These are phyloP conservation scores for Fulica atra DNA, from an alignment of 2,113 vertebrate genomes.

Conservation along the genomic window DNA sequence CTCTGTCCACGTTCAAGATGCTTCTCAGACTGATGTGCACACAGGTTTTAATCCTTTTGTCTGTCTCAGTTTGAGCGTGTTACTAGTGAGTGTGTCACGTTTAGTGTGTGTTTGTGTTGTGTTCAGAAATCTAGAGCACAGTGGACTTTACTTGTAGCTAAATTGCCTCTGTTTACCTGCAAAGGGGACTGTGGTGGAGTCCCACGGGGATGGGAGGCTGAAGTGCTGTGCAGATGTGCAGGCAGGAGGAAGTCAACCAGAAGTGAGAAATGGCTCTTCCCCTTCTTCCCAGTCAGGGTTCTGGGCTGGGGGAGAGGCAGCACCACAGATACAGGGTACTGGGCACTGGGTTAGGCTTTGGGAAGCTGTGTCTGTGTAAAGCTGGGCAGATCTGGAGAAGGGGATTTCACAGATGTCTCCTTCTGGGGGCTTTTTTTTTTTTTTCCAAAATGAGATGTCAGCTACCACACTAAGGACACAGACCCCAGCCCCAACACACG, in stretches of 20 bases:
- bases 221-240: conserved; percentile 12
- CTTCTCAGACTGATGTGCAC: conserved; percentile 28
- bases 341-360: neutral
- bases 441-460: neutral
- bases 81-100: neutral
- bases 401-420: neutral
- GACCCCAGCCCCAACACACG: neutral
- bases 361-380: neutral
- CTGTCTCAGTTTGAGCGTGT: conserved; percentile 1
- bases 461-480: neutral
- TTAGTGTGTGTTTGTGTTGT: conserved; percentile 29
- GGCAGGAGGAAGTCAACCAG: conserved; percentile 5
- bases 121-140: conserved; percentile 45
- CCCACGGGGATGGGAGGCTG: neutral
- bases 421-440: neutral
- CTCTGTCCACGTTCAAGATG: neutral
- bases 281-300: neutral
- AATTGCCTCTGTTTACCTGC: conserved; percentile 36
- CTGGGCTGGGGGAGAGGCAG: neutral
- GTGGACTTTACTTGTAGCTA: conserved; percentile 27
- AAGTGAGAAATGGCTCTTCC: conserved; percentile 22
- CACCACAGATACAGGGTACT: neutral
- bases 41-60: conserved; percentile 15
- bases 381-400: neutral
- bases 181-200: neutral